Conservation (phyloP, 2,113 vertebrate genomes). For the Suricata suricatta region DNA sequence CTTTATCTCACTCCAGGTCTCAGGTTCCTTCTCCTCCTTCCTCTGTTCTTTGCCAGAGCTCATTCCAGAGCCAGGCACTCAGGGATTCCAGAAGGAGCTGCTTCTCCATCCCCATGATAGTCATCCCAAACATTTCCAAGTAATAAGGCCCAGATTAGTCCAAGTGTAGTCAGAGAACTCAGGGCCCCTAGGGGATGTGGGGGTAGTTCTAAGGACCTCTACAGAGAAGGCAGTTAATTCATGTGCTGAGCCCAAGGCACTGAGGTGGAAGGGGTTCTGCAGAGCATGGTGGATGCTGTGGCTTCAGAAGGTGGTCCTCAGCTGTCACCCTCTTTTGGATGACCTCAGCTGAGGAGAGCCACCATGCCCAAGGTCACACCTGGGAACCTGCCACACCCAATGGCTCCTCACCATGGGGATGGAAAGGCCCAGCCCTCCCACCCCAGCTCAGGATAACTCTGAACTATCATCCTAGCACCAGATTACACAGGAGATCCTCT, state of each 20-base stretch:
- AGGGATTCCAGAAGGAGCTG: not conserved
- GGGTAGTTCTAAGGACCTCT: not conserved
- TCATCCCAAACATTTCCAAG: not conserved
- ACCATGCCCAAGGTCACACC: not conserved
- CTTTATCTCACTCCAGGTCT: not conserved
- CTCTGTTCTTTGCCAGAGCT: not conserved
- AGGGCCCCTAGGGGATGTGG: accelerated
- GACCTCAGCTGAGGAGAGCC: not conserved
- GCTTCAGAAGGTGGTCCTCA: not conserved
- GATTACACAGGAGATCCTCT: not conserved
- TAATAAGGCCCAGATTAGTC: not conserved
- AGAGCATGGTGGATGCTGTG: not conserved
- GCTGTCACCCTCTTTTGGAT: not conserved
- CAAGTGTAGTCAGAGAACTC: not conserved
- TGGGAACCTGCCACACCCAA: not conserved
- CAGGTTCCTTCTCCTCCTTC: not conserved
- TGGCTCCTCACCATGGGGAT: not conserved
- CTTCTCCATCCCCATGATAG: not conserved
- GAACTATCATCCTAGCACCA: not conserved
- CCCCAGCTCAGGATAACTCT: not conserved
- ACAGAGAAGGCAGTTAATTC: not conserved
- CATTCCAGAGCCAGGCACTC: not conserved
- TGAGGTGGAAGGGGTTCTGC: not conserved
- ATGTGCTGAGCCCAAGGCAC: not conserved
- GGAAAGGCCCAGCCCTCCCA: not conserved